A percentile compares a stretch with the other conserved stretches of the same genome.
These are phyloP conservation scores for Allophyes oxyacanthae DNA, from an alignment of 2,888 invertebrate genomes.

Conservation along the genomic window DNA sequence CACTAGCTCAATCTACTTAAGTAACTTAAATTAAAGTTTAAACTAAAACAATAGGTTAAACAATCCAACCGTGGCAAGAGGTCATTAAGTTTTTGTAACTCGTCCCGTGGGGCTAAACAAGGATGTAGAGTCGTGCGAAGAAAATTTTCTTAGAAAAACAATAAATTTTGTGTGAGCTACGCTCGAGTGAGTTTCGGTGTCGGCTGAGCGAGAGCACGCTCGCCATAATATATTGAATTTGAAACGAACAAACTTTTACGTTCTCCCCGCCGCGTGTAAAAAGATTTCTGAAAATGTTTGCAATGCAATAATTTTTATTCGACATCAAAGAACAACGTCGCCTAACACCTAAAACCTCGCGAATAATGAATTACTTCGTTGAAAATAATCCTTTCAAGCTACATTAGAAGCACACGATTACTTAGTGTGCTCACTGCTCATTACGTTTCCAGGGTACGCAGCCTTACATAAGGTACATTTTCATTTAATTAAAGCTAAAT, in stretches of 20 bases:
- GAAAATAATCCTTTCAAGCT: constrained; percentile 39
- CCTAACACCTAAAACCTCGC: constrained; percentile 42
- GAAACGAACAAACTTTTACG: constrained; percentile 88
- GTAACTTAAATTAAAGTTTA: constrained; percentile 39
- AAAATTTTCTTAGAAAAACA: constrained; percentile 89
- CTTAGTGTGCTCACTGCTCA: constrained; percentile 20
- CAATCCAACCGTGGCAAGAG: constrained; percentile 67
- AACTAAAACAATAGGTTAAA: constrained; percentile 64
- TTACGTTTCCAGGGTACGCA: constrained; percentile 40
- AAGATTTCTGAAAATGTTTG: constrained; percentile 86
- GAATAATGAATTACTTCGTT: constrained; percentile 24
- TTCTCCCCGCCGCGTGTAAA: constrained; percentile 82
- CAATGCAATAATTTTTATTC: constrained; percentile 83
- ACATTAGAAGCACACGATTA: constrained; percentile 35
- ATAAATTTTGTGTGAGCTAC: constrained; percentile 87
- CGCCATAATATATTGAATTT: constrained; percentile 89
- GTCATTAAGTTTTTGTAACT: constrained; percentile 81
- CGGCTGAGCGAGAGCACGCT: constrained; percentile 88
- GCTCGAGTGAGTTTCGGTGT: constrained; percentile 89
- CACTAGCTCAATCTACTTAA: constrained; percentile 35
- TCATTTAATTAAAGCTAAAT: constrained; percentile 16
- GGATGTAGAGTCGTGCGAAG: constrained; percentile 78
- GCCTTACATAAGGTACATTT: constrained; percentile 16
- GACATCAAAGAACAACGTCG: constrained; percentile 65
- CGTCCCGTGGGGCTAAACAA: constrained; percentile 73